Conservation (phyloP, 2,888 invertebrate species). For the Sarcophaga subvicina region DNA sequence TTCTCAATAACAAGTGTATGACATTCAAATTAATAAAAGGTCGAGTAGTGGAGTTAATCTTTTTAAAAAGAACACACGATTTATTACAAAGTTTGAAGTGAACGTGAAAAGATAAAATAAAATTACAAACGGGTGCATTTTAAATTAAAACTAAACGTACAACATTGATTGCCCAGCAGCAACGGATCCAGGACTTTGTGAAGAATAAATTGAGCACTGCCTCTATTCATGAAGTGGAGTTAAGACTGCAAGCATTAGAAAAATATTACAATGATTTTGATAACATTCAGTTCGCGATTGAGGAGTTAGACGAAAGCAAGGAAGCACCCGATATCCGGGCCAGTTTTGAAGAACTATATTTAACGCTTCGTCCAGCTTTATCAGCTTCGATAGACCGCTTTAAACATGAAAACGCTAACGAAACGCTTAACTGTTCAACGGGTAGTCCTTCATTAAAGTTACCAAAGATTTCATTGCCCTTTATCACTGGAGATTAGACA, state of each 20-base stretch:
- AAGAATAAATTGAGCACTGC: conserved; percentile 19
- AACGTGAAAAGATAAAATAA: neutral
- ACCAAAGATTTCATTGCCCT: conserved; percentile 26
- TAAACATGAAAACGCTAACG: neutral
- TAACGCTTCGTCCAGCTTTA: conserved; percentile 12
- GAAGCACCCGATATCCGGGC: neutral
- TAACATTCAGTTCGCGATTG: no score
- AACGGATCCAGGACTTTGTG: conserved; percentile 37
- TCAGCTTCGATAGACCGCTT: neutral
- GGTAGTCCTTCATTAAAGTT: conserved; percentile 6
- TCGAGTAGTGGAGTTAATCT: no score
- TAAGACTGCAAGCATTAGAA: no score
- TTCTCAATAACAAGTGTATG: no score
- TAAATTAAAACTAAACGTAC: no score
- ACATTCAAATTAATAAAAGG: no score
- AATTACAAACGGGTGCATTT: no score
- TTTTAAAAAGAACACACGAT: no score
- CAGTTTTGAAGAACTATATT: neutral
- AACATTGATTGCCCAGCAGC: conserved; percentile 10
- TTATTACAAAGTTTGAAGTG: no score
- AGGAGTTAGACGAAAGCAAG: neutral
- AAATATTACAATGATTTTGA: no score
- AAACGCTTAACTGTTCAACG: no score
- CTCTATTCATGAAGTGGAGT: neutral
- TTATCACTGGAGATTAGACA: conserved; percentile 36